Percentiles rank a stretch among this genome's conserved stretches.
Evolutionary conservation across 2,113 vertebrate genomes (phyloP).

Genomic region (Chionomys nivalis): DNA sequence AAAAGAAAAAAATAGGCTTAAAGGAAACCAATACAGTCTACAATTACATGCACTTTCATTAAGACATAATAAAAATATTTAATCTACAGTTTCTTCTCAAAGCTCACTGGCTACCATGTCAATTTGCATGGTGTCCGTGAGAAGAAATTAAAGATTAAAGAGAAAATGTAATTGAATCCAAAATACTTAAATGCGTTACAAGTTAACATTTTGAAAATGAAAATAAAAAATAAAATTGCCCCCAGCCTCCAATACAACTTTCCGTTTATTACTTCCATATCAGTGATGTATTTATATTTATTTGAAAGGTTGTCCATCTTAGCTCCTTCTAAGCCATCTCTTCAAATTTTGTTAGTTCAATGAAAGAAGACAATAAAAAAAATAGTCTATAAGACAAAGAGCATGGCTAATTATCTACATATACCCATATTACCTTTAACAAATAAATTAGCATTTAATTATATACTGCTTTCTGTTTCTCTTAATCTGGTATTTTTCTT

Average conservation of each 20-base stretch:
- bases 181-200: constrained; percentile 37
- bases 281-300: constrained; percentile 33
- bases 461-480: neutral
- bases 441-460: neutral
- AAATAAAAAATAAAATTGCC: neutral
- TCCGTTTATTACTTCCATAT: neutral
- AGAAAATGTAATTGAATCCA: constrained; percentile 29
- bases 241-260: neutral
- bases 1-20: neutral
- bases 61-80: neutral
- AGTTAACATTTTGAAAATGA: constrained; percentile 28
- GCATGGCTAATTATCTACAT: neutral
- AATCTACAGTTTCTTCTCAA: neutral
- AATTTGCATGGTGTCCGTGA: neutral
- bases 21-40: neutral
- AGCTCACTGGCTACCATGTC: neutral
- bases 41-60: neutral
- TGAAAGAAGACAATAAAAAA: neutral
- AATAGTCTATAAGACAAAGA: neutral
- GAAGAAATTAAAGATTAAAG: constrained; percentile 40
- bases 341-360: constrained; percentile 38
- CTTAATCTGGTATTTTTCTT: neutral
- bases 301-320: neutral
- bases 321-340: neutral
- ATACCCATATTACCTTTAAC: neutral